Conservation (phyloP, 2,888 invertebrate genomes). For the Sesia apiformis region DNA sequence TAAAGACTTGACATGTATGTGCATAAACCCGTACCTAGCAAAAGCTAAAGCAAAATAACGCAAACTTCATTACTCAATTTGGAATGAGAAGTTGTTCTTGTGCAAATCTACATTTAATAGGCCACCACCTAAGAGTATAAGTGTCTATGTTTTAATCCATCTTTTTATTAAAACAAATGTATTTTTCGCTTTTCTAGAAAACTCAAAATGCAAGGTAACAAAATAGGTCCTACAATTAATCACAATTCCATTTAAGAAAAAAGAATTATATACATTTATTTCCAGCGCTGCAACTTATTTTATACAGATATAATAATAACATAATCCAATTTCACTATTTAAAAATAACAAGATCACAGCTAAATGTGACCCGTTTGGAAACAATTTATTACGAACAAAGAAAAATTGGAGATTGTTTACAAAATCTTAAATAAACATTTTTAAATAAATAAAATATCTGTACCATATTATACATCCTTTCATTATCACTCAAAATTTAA, state of each 20-base stretch:
- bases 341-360: background rate
- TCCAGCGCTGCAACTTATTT: too few relatives aligned
- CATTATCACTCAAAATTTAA: background rate
- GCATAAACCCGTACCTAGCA: background rate
- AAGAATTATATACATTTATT: too few relatives aligned
- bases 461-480: background rate
- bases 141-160: background rate
- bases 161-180: background rate
- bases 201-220: background rate
- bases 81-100: constrained; percentile 18
- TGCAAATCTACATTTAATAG: constrained; percentile 37
- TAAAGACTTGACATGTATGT: too few relatives aligned
- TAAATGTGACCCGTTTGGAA: background rate
- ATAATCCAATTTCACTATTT: background rate
- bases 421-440: constrained; percentile 3
- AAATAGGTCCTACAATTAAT: background rate
- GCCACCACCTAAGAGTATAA: constrained; percentile 37
- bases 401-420: background rate
- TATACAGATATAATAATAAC: background rate
- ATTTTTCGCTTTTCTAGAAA: background rate
- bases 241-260: background rate
- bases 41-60: too few relatives aligned
- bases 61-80: background rate
- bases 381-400: background rate
- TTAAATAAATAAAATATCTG: constrained; percentile 19